Conservation (phyloP, 2,888 invertebrate species). For the Bellardia pandia region DNA sequence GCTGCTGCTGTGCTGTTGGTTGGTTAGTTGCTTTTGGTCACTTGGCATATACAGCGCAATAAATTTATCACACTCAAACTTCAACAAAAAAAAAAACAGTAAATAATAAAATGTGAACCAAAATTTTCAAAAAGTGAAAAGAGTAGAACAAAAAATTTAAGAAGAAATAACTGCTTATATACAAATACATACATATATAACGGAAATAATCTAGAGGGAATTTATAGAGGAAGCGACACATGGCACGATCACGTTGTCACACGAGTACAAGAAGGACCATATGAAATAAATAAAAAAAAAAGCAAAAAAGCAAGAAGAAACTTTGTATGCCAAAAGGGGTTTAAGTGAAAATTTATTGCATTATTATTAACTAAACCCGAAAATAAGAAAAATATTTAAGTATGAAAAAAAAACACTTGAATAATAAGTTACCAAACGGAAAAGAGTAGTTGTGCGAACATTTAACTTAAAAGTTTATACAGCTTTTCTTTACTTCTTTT, state of each 20-base stretch:
- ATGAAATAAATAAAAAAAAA: constrained; percentile 34
- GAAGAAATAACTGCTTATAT: constrained; percentile 35
- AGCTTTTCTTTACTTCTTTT: background rate
- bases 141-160: constrained; percentile 9
- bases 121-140: constrained; percentile 24
- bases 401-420: background rate
- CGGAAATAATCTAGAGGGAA: constrained; percentile 70
- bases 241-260: constrained; percentile 72
- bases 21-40: constrained; percentile 66
- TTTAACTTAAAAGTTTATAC: constrained; percentile 48
- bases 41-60: constrained; percentile 67
- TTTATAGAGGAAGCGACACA: constrained; percentile 71
- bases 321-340: constrained; percentile 66
- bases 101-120: constrained; percentile 28
- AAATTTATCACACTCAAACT: constrained; percentile 71
- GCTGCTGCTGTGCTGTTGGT: constrained; percentile 40
- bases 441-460: constrained; percentile 34
- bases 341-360: constrained; percentile 73
- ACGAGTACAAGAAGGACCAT: constrained; percentile 37
- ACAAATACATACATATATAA: constrained; percentile 11
- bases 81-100: constrained; percentile 20
- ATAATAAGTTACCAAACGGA: constrained; percentile 53
- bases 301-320: constrained; percentile 37
- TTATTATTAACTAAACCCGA: constrained; percentile 65
- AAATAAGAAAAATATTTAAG: background rate